phyloP scores from a whole-genome alignment of 2,797 vertebrate species.

The Artibeus lituratus region DNA sequence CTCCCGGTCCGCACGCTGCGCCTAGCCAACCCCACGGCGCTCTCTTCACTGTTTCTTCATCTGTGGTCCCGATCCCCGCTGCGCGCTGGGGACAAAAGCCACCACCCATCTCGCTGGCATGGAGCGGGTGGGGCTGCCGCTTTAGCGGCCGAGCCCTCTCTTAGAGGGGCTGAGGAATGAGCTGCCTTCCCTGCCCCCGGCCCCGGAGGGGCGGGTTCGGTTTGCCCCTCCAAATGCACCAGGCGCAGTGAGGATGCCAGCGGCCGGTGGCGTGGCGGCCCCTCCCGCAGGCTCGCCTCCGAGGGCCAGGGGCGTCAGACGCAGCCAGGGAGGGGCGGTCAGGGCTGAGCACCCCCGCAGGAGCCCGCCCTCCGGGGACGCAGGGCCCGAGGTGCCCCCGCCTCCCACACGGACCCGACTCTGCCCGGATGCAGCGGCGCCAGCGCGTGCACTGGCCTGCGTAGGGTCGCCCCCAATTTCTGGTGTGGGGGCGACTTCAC shows the following conservation, averaged over 20 bases:
- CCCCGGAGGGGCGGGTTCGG: not conserved
- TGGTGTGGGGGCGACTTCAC: not conserved
- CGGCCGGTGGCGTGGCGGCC: not conserved
- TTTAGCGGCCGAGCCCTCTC: no score
- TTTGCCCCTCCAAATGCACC: not conserved
- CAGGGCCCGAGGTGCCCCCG: fast-evolving
- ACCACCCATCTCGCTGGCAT: no score
- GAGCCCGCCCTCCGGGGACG: not conserved
- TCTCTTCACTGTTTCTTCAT: fast-evolving
- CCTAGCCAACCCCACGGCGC: no score
- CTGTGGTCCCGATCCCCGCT: no score
- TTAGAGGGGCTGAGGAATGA: not conserved
- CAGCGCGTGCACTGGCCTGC: not conserved
- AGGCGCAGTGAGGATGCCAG: not conserved
- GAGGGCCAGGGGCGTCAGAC: not conserved
- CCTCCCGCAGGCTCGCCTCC: not conserved
- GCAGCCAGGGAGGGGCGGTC: not conserved
- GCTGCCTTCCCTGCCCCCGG: no score
- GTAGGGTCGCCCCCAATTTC: not conserved
- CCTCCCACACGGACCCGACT: fast-evolving
- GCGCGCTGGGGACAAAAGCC: no score
- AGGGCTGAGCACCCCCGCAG: not conserved
- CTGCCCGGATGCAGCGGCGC: not conserved
- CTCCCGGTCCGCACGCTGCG: no score
- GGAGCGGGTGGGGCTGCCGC: no score